Conservation (phyloP, 2,113 vertebrate species). For the Cavia porcellus region DNA sequence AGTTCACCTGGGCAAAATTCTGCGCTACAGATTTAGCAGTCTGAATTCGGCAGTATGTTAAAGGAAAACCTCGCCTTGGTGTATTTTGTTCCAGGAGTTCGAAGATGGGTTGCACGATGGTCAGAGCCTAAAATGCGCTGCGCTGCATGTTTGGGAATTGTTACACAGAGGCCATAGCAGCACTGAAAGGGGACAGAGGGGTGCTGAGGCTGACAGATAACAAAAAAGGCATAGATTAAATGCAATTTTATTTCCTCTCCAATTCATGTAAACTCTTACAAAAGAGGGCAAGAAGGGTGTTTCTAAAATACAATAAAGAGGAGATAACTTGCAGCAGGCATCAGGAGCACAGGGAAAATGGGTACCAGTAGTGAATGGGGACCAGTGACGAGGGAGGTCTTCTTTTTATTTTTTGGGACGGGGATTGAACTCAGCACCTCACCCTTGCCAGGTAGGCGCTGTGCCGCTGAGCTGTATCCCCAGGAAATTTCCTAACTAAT, state of each 20-base stretch:
- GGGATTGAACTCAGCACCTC: too few relatives aligned
- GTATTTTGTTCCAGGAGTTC: neutral
- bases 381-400: too few relatives aligned
- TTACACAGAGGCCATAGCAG: neutral
- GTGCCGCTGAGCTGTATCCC: too few relatives aligned
- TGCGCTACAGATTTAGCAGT: neutral
- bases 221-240: neutral
- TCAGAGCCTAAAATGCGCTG: neutral
- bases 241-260: neutral
- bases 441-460: too few relatives aligned
- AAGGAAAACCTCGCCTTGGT: neutral
- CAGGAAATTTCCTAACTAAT: neutral
- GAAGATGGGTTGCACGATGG: neutral
- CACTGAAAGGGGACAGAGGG: neutral
- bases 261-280: neutral
- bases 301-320: neutral
- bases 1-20: neutral
- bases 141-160: neutral
- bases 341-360: neutral
- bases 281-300: neutral
- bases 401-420: too few relatives aligned
- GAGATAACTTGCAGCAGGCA: neutral
- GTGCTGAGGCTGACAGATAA: neutral
- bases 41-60: neutral
- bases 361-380: neutral